Evolutionary conservation across 1,140 invertebrate species (phyloP), one percentile per base, ranked within the genome.

Genomic region (Dendroctonus valens): DNA sequence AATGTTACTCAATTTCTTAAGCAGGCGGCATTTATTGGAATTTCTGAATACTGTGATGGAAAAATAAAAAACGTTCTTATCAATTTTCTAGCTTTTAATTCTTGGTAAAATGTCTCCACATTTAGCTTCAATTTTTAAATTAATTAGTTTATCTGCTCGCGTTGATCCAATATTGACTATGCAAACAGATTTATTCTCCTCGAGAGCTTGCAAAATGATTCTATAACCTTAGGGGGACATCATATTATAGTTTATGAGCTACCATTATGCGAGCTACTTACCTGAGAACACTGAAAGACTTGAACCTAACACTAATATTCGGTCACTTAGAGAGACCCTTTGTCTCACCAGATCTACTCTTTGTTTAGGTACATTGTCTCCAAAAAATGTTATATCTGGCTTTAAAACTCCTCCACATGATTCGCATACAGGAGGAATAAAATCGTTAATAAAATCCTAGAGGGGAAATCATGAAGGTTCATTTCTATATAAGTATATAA

Each of bases 321-420:
- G 85, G 81, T 96, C 90, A 73, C 88, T 86, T 57, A 81, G 74
- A 8, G 85, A 80, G 0, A 97, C 83, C 78, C 86, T 81, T 48
- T 79, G 74, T 53, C 85, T 86, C 5, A 97, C 87, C 62, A 79
- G 75, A 15, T 92, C 81, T 2, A 97, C 89, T 67, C 86, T 83
- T 0, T 74, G 15, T 70, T 81, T 87, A 3, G 90, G 87, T 11
- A 98, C 92, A 82, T 92, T 97, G 73, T 97, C 96, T 3, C 96
- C 96, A 82, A 98, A 98, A 78, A 98, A 99, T 2, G 96, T 87
- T 64, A 98, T 94, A 72, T 96, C 89, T 0, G 96, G 94, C 81
- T 97, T 97, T 11, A 98, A 77, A 67, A 91, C 81, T 7, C 92
- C 92, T 48, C 81, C 79, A 82, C 95, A 98, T 48, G 87, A 81